phyloP scores from a whole-genome alignment of 1,140 invertebrate genomes.

The Zaprionus taronus region DNA sequence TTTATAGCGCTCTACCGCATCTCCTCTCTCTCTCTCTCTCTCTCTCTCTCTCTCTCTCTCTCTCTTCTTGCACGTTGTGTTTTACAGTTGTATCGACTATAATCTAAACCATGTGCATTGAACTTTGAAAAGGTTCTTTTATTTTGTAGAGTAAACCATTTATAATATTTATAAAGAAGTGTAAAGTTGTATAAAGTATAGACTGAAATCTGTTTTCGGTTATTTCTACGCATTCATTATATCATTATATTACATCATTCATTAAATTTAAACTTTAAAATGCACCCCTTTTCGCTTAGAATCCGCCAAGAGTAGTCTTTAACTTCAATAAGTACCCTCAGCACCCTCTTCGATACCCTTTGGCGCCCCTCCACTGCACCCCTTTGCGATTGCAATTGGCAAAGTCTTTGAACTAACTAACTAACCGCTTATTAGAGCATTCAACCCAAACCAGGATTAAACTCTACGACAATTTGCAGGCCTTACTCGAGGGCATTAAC shows the following conservation, averaged over 20 bases:
- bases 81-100: background rate
- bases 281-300: background rate
- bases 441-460: conserved; percentile 8
- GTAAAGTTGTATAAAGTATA: too few relatives aligned
- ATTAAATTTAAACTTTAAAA: background rate
- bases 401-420: conserved; percentile 3
- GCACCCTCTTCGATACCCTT: background rate
- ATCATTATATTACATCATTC: too few relatives aligned
- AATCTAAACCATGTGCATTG: background rate
- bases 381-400: background rate
- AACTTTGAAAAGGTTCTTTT: background rate
- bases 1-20: conserved; percentile 46
- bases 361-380: background rate
- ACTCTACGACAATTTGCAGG: background rate
- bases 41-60: background rate
- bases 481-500: conserved; percentile 15
- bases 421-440: conserved; percentile 13
- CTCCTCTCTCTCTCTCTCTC: background rate
- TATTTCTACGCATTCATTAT: background rate
- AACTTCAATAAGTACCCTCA: background rate
- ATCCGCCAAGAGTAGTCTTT: background rate
- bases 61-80: background rate
- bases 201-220: background rate
- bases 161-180: too few relatives aligned
- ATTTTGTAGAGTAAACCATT: background rate